Base-by-base conservation (phyloP, 2,113 vertebrate genomes). In the Catagonus wagneri region DNA sequence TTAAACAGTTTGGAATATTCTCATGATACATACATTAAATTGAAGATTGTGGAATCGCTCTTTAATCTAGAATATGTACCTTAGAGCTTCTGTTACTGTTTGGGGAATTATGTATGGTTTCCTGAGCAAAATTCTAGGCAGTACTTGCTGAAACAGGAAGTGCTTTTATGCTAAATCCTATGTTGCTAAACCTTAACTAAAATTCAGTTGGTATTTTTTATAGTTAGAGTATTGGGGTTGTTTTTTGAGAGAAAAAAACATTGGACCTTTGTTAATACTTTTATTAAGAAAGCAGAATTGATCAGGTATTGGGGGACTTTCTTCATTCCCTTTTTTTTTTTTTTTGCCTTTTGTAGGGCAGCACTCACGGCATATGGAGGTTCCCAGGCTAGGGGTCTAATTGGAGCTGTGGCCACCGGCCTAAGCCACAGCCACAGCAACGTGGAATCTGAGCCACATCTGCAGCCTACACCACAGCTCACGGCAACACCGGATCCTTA, bases 1-100 rank as follows among this genome's bases (percentile, higher is more conserved):
- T 76, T 88, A 92, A 95, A 44, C n/a, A 81, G 39, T 89, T 80
- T 93, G 76, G 16, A 50, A 25, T 93, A 69, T 58, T 96, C 65
- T 90, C 44, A 90, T 52, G 63, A 66, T 69, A 52, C 16, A 60
- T 93, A 69, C 13, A 83, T 81, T 90, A 80, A 74, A 39, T 69
- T 91, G 65, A 68, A 72, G 34, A 89, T 74, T 88, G 6, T 68
- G 4, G 22, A 85, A 75, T 94, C 22, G 65, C 15, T 93, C 61
- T 94, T 68, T 86, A 54, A 79, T 90, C 58, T 92, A 50, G 63
- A 90, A 23, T 83, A 79, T 87, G 23, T 8, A 90, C 94, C 22
- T 86, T 92, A 71, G 15, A 56, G 66, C 86, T 94, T 78, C 8
- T 89, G 32, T 94, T 72, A 75, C 52, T 72, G 25, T 90, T 97